Evolutionary conservation across 2,113 vertebrate species (phyloP).

Genomic region (Lasiurus cinereus): DNA sequence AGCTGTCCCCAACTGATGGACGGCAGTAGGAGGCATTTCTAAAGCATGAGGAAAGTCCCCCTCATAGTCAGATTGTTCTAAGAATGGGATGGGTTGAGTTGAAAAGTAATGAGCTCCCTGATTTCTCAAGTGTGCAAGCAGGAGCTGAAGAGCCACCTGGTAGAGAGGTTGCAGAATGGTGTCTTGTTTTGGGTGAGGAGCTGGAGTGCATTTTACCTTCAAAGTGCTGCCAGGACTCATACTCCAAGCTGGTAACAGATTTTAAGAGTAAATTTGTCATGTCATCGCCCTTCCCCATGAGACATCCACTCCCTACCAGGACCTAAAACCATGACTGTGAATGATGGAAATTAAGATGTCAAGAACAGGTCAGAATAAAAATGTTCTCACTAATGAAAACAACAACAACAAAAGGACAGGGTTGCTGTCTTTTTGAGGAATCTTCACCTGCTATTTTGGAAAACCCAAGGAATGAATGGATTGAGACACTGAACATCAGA

Average conservation of each 20-base stretch:
- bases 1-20: not conserved
- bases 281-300: not conserved
- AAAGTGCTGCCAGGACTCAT: not conserved
- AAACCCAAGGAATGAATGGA: not conserved
- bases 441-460: not conserved
- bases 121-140: not conserved
- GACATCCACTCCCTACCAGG: not conserved
- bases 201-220: not conserved
- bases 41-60: not conserved
- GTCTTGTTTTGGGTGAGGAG: not conserved
- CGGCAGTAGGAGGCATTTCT: not conserved
- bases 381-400: not conserved
- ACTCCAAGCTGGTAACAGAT: constrained; percentile 2
- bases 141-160: not conserved
- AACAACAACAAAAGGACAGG: not conserved
- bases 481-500: not conserved
- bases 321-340: not conserved
- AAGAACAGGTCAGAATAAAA: not conserved
- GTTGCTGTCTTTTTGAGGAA: not conserved
- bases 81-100: not conserved
- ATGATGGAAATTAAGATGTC: constrained; percentile 12
- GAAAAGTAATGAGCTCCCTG: not conserved
- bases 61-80: not conserved
- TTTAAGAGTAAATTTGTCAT: not conserved
- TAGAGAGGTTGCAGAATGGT: not conserved